Conservation (phyloP, 2,797 vertebrate genomes). For the Neosilurus mollespiculum region DNA sequence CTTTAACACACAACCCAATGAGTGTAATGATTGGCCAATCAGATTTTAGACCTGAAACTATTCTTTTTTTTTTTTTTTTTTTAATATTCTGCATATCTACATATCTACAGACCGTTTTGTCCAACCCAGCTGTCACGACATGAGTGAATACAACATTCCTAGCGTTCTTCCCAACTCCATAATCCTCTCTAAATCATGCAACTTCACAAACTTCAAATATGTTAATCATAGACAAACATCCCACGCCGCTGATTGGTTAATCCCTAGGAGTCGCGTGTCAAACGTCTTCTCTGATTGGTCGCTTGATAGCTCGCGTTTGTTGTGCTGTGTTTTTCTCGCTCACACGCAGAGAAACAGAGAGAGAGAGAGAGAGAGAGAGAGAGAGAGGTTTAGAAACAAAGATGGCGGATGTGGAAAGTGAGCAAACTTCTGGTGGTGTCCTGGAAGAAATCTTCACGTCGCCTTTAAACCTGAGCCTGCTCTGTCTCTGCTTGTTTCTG, state of each 20-base stretch:
- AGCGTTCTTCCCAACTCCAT: not conserved
- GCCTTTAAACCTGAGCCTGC: conserved; percentile 86
- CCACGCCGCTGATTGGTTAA: conserved; percentile 43
- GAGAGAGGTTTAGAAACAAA: conserved; percentile 59
- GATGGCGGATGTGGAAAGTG: conserved; percentile 75
- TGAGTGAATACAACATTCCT: not conserved
- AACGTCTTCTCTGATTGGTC: conserved; percentile 47
- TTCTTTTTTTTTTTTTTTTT: too few relatives aligned
- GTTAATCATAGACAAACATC: not conserved
- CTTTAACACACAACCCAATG: not conserved
- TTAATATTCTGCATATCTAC: not conserved
- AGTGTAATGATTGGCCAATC: not conserved
- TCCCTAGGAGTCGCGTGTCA: not conserved
- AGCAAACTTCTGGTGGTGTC: conserved; percentile 71
- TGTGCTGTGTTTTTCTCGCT: conserved; percentile 7
- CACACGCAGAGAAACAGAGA: conserved; percentile 18
- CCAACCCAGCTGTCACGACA: not conserved
- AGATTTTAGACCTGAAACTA: not conserved
- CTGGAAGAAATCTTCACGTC: conserved; percentile 88
- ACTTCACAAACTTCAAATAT: not conserved
- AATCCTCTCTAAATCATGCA: not conserved
- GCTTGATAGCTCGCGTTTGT: not conserved
- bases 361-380: too few relatives aligned
- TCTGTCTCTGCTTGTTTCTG: conserved; percentile 88
- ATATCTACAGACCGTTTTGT: not conserved